Conservation (phyloP, 2,888 invertebrate genomes). For the Biston stratarius region DNA sequence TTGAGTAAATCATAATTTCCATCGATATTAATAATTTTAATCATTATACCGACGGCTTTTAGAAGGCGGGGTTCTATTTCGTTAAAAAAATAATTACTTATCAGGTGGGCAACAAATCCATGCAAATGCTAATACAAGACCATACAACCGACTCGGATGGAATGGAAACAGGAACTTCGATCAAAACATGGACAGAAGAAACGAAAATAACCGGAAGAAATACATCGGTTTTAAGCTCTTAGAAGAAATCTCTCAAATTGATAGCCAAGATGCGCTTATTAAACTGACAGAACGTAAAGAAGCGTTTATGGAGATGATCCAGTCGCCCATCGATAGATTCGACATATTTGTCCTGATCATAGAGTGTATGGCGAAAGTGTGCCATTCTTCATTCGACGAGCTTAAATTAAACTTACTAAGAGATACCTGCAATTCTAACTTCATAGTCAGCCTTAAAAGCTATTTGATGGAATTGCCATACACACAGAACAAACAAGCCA, state of each 20-base stretch:
- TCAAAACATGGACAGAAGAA: slow-evolving; percentile 1
- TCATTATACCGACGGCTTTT: no score
- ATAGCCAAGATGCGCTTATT: slow-evolving; percentile 64
- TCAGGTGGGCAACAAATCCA: neutral
- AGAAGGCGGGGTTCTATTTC: no score
- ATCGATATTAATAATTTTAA: no score
- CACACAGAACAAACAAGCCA: slow-evolving; percentile 41
- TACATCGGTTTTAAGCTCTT: slow-evolving; percentile 60
- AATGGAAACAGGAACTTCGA: slow-evolving; percentile 16
- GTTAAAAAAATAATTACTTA: neutral
- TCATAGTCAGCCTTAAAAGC: slow-evolving; percentile 59
- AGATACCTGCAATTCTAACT: slow-evolving; percentile 69
- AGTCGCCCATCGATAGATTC: slow-evolving; percentile 56
- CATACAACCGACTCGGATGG: slow-evolving; percentile 4
- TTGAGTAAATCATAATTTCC: no score
- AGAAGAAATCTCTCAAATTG: slow-evolving; percentile 62
- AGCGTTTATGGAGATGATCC: slow-evolving; percentile 64
- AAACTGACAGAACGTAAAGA: slow-evolving; percentile 62
- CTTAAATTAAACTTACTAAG: slow-evolving; percentile 65
- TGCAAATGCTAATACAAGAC: slow-evolving; percentile 2
- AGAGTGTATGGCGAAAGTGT: slow-evolving; percentile 71
- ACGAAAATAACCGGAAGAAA: slow-evolving; percentile 18
- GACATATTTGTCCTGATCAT: slow-evolving; percentile 72
- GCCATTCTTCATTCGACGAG: slow-evolving; percentile 66
- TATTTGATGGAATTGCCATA: slow-evolving; percentile 73